Evolutionary conservation across 2,797 vertebrate genomes (phyloP).

Genomic region (Leucoraja ocellata): DNA sequence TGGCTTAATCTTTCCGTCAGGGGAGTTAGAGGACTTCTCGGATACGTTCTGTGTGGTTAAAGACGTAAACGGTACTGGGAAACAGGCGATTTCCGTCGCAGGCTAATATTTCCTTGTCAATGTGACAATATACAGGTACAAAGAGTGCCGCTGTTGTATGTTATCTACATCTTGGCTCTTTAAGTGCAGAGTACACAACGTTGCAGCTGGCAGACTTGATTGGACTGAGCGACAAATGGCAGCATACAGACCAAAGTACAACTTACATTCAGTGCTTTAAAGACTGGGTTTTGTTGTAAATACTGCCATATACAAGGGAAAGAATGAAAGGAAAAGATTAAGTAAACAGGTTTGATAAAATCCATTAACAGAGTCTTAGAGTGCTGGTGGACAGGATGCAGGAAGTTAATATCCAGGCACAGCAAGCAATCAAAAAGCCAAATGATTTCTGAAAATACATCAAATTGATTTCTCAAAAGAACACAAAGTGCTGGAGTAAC

Average conservation of each 20-base stretch:
- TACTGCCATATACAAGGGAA: neutral
- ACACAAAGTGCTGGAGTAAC: too few species aligned
- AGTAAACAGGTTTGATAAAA: constrained; percentile 9
- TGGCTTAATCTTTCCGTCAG: neutral
- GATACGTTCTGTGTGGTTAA: neutral
- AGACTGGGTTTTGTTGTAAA: neutral
- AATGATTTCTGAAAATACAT: too few species aligned
- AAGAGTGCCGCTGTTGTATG: neutral
- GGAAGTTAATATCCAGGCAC: too few species aligned
- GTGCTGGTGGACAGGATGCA: too few species aligned
- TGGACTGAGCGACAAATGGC: neutral
- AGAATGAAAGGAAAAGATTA: neutral
- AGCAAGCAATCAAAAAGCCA: too few species aligned
- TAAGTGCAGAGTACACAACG: neutral
- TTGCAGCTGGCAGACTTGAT: neutral
- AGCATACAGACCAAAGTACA: neutral
- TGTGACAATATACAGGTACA: neutral
- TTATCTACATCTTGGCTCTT: neutral
- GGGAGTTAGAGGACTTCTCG: neutral
- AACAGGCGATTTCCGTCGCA: neutral
- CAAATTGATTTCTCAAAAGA: too few species aligned
- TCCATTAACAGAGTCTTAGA: too few species aligned
- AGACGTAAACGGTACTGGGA: neutral
- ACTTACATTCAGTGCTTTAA: neutral
- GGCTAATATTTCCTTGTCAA: neutral